Conservation (phyloP, 1,140 invertebrate species). For the Geopemphigus sp. region DNA sequence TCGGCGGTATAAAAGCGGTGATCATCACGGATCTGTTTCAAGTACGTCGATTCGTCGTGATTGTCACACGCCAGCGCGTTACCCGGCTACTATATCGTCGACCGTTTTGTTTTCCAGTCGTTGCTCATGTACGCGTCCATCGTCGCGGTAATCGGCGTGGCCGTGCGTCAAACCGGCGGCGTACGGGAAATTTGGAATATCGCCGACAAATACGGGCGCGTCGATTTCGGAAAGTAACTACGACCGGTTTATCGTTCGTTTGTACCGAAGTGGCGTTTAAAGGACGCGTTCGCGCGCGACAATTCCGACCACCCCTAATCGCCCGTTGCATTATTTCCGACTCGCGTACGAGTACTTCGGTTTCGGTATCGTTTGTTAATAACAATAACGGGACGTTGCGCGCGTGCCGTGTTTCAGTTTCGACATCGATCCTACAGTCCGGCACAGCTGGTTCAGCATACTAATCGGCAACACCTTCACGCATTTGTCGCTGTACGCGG, state of each 20-base stretch:
- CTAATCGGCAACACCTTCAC: slow-evolving; percentile 71
- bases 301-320: too few relatives aligned
- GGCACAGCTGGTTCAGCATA: slow-evolving; percentile 74
- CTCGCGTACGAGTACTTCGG: too few relatives aligned
- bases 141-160: slow-evolving; percentile 72
- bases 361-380: too few relatives aligned
- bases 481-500: slow-evolving; percentile 73
- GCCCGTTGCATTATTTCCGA: too few relatives aligned
- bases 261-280: too few relatives aligned
- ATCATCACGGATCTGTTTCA: slow-evolving; percentile 84
- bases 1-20: slow-evolving; percentile 90
- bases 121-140: slow-evolving; percentile 75
- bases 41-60: slow-evolving; percentile 54
- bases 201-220: slow-evolving; percentile 64
- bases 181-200: slow-evolving; percentile 66
- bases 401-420: slow-evolving; percentile 54
- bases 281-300: too few relatives aligned
- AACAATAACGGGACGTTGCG: too few relatives aligned
- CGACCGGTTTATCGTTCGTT: too few relatives aligned
- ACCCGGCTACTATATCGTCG: too few relatives aligned
- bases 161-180: slow-evolving; percentile 62
- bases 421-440: slow-evolving; percentile 66
- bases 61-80: too few relatives aligned
- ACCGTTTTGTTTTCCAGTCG: slow-evolving; percentile 60
- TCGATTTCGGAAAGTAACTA: slow-evolving; percentile 64